Percentiles rank a stretch among this genome's conserved stretches.
phyloP scores from a whole-genome alignment of 1,140 invertebrate species.

The Branchinecta lindahli region DNA sequence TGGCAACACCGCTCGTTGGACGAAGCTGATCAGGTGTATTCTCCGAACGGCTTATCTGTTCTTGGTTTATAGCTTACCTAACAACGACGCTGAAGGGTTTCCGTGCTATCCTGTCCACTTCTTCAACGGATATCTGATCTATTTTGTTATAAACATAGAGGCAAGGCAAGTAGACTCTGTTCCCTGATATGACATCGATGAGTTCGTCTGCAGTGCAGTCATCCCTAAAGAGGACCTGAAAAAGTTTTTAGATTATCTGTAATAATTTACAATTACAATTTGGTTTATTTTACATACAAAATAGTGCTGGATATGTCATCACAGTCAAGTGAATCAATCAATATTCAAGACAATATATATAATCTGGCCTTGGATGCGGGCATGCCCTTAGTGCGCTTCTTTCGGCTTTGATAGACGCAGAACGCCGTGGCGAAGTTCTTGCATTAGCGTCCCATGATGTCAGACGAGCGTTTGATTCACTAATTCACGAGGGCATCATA shows the following conservation, averaged over 20 bases:
- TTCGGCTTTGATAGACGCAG: too few relatives aligned
- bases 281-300: conserved; percentile 24
- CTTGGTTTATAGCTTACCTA: conserved; percentile 47
- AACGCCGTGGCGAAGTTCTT: too few relatives aligned
- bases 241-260: conserved; percentile 3
- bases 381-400: too few relatives aligned
- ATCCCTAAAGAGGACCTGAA: conserved; percentile 69
- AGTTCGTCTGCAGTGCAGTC: conserved; percentile 91
- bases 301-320: conserved; percentile 9
- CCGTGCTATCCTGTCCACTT: conserved; percentile 86
- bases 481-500: too few relatives aligned
- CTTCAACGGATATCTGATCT: conserved; percentile 98
- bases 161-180: conserved; percentile 92
- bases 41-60: too few relatives aligned
- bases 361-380: too few relatives aligned
- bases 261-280: conserved; percentile 17
- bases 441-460: too few relatives aligned
- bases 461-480: too few relatives aligned
- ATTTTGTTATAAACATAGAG: conserved; percentile 99
- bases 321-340: too few relatives aligned
- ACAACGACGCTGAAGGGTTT: conserved; percentile 84
- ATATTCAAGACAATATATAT: too few relatives aligned
- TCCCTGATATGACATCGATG: conserved; percentile 97
- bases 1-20: too few relatives aligned
- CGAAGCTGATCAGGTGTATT: too few relatives aligned